A percentile compares a stretch with the other conserved stretches of the same genome.
Conservation (phyloP, 2,113 vertebrate genomes). For the Dasyurus viverrinus region DNA sequence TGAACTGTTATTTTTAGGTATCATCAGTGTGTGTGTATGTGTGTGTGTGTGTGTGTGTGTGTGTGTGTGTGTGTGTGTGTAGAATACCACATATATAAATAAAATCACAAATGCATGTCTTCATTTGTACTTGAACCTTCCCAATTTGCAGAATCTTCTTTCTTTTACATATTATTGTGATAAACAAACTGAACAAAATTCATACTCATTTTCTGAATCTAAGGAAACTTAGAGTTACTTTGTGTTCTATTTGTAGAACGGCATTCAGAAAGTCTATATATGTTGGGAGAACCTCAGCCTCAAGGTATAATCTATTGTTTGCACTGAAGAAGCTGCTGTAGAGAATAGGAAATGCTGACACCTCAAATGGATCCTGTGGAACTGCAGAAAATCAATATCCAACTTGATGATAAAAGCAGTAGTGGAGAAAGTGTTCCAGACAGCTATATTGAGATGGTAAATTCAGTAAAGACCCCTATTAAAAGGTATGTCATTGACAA, state of each 20-base stretch:
- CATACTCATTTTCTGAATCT: constrained; percentile 73
- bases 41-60: not conserved
- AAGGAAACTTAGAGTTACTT: constrained; percentile 74
- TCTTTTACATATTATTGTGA: not conserved
- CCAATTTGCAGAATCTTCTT: not conserved
- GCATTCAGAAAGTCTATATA: constrained; percentile 77
- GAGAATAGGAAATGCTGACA: constrained; percentile 79
- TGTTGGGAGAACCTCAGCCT: constrained; percentile 68
- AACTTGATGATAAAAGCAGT: constrained; percentile 90
- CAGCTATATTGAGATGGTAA: constrained; percentile 83
- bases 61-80: not conserved
- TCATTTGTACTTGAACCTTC: not conserved
- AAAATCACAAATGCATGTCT: not conserved
- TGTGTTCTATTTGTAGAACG: constrained; percentile 85
- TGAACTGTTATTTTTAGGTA: not conserved
- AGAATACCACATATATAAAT: not conserved
- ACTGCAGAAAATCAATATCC: constrained; percentile 91
- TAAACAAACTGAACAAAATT: constrained; percentile 56
- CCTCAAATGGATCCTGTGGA: constrained; percentile 92
- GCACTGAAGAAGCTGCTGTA: constrained; percentile 77
- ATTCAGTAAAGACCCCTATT: constrained; percentile 90
- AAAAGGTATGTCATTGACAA: constrained; percentile 84
- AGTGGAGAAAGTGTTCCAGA: constrained; percentile 91
- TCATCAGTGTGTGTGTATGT: not conserved
- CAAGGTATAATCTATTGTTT: constrained; percentile 77